phyloP scores from a whole-genome alignment of 2,888 invertebrate genomes.

The Automeris io region DNA sequence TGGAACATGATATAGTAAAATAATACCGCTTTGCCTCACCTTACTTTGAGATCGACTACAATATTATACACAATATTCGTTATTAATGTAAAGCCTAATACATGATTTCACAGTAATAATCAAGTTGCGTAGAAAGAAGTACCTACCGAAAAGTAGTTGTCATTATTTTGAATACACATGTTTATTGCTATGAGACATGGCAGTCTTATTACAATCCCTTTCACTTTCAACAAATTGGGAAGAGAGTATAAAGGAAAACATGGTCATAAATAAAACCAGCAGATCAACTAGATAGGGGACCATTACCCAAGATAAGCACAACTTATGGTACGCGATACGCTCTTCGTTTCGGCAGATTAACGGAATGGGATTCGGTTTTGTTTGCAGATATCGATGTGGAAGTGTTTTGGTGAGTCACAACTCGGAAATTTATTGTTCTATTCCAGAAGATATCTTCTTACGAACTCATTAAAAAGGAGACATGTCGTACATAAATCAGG shows the following conservation, averaged over 20 bases:
- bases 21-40: too few relatives aligned
- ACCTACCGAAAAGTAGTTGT: slow-evolving; percentile 54
- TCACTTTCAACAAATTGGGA: slow-evolving; percentile 77
- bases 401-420: slow-evolving; percentile 67
- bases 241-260: slow-evolving; percentile 75
- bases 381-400: slow-evolving; percentile 71
- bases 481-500: slow-evolving; percentile 75
- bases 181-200: slow-evolving; percentile 75
- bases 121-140: background rate
- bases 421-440: slow-evolving; percentile 68
- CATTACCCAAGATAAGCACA: slow-evolving; percentile 72
- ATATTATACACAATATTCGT: too few relatives aligned
- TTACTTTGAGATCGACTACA: too few relatives aligned
- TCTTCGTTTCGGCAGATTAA: slow-evolving; percentile 67
- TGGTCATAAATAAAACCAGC: slow-evolving; percentile 75
- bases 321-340: slow-evolving; percentile 70
- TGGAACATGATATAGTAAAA: too few relatives aligned
- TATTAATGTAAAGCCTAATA: too few relatives aligned
- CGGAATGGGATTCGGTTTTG: slow-evolving; percentile 65
- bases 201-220: slow-evolving; percentile 75
- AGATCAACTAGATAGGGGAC: slow-evolving; percentile 76
- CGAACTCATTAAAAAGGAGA: slow-evolving; percentile 77
- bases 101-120: too few relatives aligned
- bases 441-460: slow-evolving; percentile 73
- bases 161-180: slow-evolving; percentile 73